These are phyloP conservation scores for cattle (Bos taurus) DNA, from an alignment of 2,113 vertebrate species.

Conservation along the genomic window ARS-UCD2.0 NC_037357.1:97866001-97866500, in stretches of 20 bases:
- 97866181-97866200: neutral
- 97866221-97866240: neutral
- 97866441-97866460: neutral
- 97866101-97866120: neutral
- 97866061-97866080: neutral
- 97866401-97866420: neutral
- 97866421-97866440: neutral
- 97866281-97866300: neutral
- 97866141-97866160: neutral
- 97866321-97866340: neutral
- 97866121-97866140: neutral
- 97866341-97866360: neutral
- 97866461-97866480: neutral
- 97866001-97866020: neutral
- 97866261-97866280: neutral
- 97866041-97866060: neutral
- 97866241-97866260: neutral
- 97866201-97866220: neutral
- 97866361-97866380: neutral
- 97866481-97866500: neutral
- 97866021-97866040: neutral
- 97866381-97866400: neutral
- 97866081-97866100: neutral
- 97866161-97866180: neutral
- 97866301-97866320: neutral